Evolutionary conservation across 1,140 invertebrate genomes (phyloP), one percentile per base, ranked within the genome.

Genomic region (Sarcophaga peregrina): DNA sequence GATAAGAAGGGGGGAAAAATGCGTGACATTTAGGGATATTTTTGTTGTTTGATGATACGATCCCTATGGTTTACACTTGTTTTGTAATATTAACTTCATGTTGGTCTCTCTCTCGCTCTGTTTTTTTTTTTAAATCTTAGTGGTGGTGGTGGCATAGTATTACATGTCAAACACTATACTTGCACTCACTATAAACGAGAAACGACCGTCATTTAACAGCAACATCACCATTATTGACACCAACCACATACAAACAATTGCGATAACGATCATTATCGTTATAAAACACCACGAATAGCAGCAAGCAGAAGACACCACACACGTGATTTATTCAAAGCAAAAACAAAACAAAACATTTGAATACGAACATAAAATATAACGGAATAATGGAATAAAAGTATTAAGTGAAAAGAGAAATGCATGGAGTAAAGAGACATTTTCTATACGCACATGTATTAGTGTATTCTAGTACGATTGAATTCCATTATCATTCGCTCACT

Each of bases 61-160:
- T 68, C 62, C 62, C 62, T 68, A 20, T 20, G 62, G 20, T 1
- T 52, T 62, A n/a, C 62, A 68, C 62, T 68, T 68, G 62, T 68
- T n/a, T n/a, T 68, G 62, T 68, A 68, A 68, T 68, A 68, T 20
- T 20, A 68, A 68, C 62, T 68, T 68, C 62, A 68, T 68, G 62
- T 68, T 68, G 62, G 62, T 68, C 62, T 68, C 9, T 68, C 20
- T 9, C n/a, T 58, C n/a, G 15, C 8, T 20, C 10, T 20, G 7
- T 68, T 3, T 58, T 52, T 52, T 68, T 68, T n/a, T 17, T 68
- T 4, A 25, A 68, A 68, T 68, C 62, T 68, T 25, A 37, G 25
- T 37, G 17, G 62, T 68, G 17, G 62, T 68, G 62, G 62, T 68
- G 62, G 62, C 62, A 68, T 68, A 20, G 17, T 68, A 68, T 68